Evolutionary conservation across 2,113 vertebrate species (phyloP).

Genomic region (Salvelinus alpinus): DNA sequence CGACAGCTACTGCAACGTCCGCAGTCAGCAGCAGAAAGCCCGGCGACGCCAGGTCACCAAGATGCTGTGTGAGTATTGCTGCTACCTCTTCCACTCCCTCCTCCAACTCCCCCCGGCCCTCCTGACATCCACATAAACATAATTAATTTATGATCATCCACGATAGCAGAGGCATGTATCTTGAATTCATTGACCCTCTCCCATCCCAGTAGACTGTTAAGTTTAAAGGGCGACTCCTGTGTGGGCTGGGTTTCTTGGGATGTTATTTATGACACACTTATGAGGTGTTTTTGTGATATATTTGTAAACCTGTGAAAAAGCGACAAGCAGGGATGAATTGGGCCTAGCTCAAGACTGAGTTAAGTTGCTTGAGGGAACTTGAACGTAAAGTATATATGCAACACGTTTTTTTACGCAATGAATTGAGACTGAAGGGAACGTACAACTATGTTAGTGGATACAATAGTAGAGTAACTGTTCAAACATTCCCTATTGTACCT

Average conservation of each 20-base stretch:
- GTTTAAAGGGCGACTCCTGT: not conserved
- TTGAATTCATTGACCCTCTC: not conserved
- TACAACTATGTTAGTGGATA: no score
- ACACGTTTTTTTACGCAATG: no score
- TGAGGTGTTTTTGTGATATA: not conserved
- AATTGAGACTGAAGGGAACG: no score
- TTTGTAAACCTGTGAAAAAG: no score
- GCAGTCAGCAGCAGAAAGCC: conserved; percentile 69
- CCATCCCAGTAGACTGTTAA: not conserved
- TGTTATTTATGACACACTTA: not conserved
- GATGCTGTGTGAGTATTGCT: conserved; percentile 89
- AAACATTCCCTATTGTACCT: no score
- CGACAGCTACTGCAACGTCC: conserved; percentile 54
- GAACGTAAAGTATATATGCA: no score
- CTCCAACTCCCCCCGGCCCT: not conserved
- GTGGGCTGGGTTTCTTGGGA: not conserved
- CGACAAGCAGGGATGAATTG: no score
- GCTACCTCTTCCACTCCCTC: not conserved
- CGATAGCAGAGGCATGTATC: not conserved
- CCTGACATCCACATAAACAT: no score
- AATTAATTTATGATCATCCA: not conserved
- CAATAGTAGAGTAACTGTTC: no score
- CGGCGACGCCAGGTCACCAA: conserved; percentile 88
- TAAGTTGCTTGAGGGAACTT: no score
- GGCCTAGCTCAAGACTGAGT: no score